These are phyloP conservation scores for Poliocrania exsul DNA, from an alignment of 2,797 vertebrate species.

Conservation along the genomic window DNA sequence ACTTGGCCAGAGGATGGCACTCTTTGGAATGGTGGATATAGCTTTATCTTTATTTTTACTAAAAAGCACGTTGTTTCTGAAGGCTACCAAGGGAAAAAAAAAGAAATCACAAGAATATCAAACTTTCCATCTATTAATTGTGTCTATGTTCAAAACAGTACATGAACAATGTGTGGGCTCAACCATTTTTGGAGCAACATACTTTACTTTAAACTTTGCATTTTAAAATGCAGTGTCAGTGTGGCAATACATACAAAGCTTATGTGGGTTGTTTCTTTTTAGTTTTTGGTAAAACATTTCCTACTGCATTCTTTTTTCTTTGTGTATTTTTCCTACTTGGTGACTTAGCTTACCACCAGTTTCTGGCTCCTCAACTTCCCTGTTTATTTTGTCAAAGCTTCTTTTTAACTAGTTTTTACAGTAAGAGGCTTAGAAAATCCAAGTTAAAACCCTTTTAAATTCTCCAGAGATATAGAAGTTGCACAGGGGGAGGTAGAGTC, in stretches of 20 bases:
- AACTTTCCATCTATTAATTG: not conserved
- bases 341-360: not conserved
- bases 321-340: not conserved
- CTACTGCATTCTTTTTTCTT: not conserved
- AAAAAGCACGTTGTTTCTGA: not conserved
- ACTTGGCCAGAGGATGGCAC: not conserved
- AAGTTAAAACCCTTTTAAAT: not conserved
- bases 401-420: not conserved
- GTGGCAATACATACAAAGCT: not conserved
- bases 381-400: not conserved
- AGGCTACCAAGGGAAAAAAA: not conserved
- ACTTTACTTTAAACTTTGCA: not conserved
- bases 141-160: not conserved
- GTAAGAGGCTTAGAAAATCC: not conserved
- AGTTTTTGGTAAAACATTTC: not conserved
- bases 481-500: not conserved
- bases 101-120: not conserved
- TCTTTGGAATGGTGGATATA: not conserved
- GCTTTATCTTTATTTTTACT: not conserved
- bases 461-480: not conserved
- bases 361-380: not conserved
- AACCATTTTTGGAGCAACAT: not conserved
- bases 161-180: not conserved
- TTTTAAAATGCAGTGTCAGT: not conserved
- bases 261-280: not conserved